Evolutionary conservation across 1,140 invertebrate species (phyloP).

Genomic region (Stegodyphus dumicola): DNA sequence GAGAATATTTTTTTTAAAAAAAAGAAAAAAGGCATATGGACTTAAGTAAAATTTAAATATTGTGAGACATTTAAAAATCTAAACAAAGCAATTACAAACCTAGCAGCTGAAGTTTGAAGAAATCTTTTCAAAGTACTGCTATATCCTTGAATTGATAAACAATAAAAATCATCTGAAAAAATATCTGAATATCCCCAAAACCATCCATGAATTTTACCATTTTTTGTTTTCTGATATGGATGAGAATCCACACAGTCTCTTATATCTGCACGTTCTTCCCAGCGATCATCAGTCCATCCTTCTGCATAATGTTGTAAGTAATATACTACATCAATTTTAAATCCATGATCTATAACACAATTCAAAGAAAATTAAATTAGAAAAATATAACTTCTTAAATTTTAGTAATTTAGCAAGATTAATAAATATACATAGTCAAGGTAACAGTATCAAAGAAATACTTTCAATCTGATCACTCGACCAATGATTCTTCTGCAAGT

Average conservation of each 20-base stretch:
- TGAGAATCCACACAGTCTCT: constrained; percentile 69
- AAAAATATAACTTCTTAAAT: too few species aligned
- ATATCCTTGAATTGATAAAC: constrained; percentile 87
- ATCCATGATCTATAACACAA: constrained; percentile 67
- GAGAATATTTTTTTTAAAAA: too few species aligned
- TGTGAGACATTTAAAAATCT: too few species aligned
- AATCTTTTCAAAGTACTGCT: constrained; percentile 73
- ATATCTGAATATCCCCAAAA: constrained; percentile 78
- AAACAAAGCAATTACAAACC: neutral
- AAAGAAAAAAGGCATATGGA: too few species aligned
- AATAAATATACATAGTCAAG: too few species aligned
- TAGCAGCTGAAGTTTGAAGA: constrained; percentile 32
- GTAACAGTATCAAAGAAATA: too few species aligned
- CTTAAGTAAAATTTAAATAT: too few species aligned
- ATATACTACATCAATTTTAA: constrained; percentile 79
- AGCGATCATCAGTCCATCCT: constrained; percentile 83
- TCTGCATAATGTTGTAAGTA: constrained; percentile 88
- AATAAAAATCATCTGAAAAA: constrained; percentile 76
- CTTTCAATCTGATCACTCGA: too few species aligned
- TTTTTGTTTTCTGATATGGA: constrained; percentile 65
- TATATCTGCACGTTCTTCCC: constrained; percentile 84
- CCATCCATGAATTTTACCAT: constrained; percentile 68
- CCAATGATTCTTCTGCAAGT: too few species aligned
- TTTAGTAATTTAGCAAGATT: too few species aligned
- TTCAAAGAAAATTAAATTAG: constrained; percentile 23